Evolutionary conservation across 1,140 invertebrate genomes (phyloP).

Genomic region (Conus betulinus): DNA sequence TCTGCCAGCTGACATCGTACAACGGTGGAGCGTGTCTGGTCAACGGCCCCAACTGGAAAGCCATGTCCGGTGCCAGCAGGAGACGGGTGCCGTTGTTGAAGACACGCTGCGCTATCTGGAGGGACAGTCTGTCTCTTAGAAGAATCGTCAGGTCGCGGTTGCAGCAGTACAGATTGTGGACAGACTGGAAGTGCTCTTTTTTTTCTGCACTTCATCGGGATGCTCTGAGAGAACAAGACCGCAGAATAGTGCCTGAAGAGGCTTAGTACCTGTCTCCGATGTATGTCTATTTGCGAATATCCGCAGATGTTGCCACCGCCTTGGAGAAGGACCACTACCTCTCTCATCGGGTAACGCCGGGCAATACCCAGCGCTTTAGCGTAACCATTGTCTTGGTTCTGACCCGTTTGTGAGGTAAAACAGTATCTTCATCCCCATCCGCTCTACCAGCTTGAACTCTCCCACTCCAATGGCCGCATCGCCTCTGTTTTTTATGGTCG

Average conservation of each 20-base stretch:
- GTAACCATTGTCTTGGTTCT: constrained; percentile 15
- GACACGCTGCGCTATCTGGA: constrained; percentile 36
- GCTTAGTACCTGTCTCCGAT: constrained; percentile 23
- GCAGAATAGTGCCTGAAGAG: constrained; percentile 34
- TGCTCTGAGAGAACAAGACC: constrained; percentile 50
- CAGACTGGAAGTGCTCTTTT: neutral
- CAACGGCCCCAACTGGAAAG: constrained; percentile 42
- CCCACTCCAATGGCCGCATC: constrained; percentile 53
- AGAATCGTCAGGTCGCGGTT: constrained; percentile 47
- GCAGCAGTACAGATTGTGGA: constrained; percentile 38
- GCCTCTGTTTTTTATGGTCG: constrained; percentile 51
- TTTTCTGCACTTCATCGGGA: constrained; percentile 19
- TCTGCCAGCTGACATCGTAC: constrained; percentile 48
- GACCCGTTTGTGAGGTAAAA: constrained; percentile 38
- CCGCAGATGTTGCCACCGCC: constrained; percentile 57
- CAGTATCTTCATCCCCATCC: constrained; percentile 38
- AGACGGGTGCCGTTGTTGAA: constrained; percentile 37
- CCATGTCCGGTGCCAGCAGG: constrained; percentile 51
- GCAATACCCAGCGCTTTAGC: neutral
- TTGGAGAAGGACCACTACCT: constrained; percentile 48
- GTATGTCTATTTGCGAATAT: constrained; percentile 13
- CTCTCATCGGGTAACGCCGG: constrained; percentile 3
- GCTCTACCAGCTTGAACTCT: constrained; percentile 37
- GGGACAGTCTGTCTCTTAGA: constrained; percentile 49
- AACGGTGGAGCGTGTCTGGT: constrained; percentile 33